Evolutionary conservation across 2,113 vertebrate species (phyloP).

Genomic region (Pseudorectes ferrugineus): DNA sequence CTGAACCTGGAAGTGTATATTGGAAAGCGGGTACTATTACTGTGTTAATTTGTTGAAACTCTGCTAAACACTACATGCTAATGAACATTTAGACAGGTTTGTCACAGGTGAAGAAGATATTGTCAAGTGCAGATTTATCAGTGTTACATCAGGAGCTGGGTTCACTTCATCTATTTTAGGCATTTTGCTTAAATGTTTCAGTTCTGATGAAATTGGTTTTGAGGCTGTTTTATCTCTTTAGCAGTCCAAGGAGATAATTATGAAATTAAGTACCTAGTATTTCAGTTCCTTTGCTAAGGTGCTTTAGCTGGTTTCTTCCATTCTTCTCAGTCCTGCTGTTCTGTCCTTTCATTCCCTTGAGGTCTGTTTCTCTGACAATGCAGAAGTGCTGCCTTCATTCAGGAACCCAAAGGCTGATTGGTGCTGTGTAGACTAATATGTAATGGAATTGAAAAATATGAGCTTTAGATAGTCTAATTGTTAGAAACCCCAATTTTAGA

Average conservation of each 20-base stretch:
- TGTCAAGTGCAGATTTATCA: not conserved
- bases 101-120: not conserved
- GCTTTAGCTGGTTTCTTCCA: not conserved
- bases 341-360: not conserved
- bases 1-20: not conserved
- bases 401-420: not conserved
- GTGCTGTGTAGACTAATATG: not conserved
- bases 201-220: not conserved
- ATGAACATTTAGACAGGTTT: not conserved
- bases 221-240: not conserved
- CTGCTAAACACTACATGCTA: not conserved
- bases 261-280: not conserved
- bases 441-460: not conserved
- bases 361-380: not conserved
- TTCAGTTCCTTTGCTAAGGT: not conserved
- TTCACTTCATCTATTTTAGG: not conserved
- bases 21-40: not conserved
- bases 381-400: not conserved
- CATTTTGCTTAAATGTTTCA: not conserved
- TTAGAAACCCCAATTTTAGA: not conserved
- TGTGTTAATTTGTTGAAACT: not conserved
- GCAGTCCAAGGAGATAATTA: not conserved
- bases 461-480: not conserved
- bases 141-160: not conserved
- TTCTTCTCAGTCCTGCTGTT: not conserved